Evolutionary conservation across 1,140 invertebrate genomes (phyloP), one percentile per base, ranked within the genome.

Genomic region (Drosophila melanogaster): DNA sequence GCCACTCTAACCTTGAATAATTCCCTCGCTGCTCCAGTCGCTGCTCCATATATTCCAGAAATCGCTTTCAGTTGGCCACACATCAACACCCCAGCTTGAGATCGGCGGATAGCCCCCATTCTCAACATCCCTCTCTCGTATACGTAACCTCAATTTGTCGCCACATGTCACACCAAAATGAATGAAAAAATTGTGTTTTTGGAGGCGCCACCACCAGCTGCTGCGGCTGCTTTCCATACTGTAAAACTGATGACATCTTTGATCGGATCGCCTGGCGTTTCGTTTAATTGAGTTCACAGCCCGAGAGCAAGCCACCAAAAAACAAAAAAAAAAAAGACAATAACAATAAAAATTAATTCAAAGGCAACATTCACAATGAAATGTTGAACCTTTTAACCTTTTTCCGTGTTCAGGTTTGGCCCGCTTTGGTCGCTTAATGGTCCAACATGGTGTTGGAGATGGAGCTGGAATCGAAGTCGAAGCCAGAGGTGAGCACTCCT

Each of bases 311-410:
- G 33, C 61, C 24, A 19, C 46, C 19, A 51, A 35, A 49, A 26
- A 50, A 40, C 17, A 47, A 76, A 84, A 76, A 26, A 49, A 47
- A 22, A 47, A 76, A 85, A 76, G 72, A 77, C 81, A 81, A 87
- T 89, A 87, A 89, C 79, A 87, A 87, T 87, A 87, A 87, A 87
- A 87, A 83, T 87, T 87, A 87, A 87, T 87, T 87, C 79, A 77
- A 81, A 83, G 62, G 81, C 67, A 77, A 62, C 57, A 67, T 57
- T 73, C 79, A 84, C 66, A 84, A 77, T 78, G 81, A 85, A 80
- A 75, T 81, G 79, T 75, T 74, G 71, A 87, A 87, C 83, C 83
- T 87, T 87, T 89, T 87, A 87, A 87, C 83, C 83, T 89, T 87
- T 85, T 85, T 77, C 58, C 70, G 76, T 85, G 77, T 64, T 66